A percentile compares a stretch with the other conserved stretches of the same genome.
Evolutionary conservation across 2,888 invertebrate genomes (phyloP).

Genomic region (Synergus laeviventris): DNA sequence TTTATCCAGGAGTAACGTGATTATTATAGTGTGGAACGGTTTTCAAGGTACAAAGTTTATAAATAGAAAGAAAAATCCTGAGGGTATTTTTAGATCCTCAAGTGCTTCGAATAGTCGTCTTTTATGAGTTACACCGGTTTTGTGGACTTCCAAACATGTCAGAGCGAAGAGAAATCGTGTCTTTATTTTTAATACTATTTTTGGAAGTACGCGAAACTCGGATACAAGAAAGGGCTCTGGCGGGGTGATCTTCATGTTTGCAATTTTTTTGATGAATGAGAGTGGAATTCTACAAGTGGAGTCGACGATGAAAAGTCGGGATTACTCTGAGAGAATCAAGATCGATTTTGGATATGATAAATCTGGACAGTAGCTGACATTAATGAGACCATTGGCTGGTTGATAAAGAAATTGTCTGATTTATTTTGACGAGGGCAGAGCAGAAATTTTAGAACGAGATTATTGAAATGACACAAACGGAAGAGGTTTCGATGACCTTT

Average conservation of each 20-base stretch:
- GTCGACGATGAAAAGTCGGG: neutral
- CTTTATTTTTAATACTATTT: conserved; percentile 47
- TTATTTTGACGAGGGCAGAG: neutral
- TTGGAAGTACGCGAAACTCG: conserved; percentile 42
- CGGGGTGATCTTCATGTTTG: neutral
- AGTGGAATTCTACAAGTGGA: conserved; percentile 13
- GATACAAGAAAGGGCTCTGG: neutral
- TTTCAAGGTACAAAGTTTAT: neutral
- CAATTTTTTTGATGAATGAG: neutral
- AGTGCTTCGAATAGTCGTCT: neutral
- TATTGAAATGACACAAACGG: conserved; percentile 56
- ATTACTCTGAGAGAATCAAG: neutral
- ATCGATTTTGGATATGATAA: neutral
- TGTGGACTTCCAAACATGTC: conserved; percentile 5
- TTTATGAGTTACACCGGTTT: conserved; percentile 1
- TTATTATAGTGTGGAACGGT: neutral
- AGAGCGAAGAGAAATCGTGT: conserved; percentile 45
- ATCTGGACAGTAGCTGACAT: neutral
- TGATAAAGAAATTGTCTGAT: neutral
- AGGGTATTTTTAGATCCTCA: neutral
- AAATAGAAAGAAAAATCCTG: neutral
- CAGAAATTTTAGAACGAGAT: conserved; percentile 27
- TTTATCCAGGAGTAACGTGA: neutral
- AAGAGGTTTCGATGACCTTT: conserved; percentile 53
- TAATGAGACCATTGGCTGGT: neutral